Percentiles rank a stretch among this genome's conserved stretches.
Conservation (phyloP, 1,140 invertebrate genomes). For the roundworm (Caenorhabditis elegans) region DNA sequence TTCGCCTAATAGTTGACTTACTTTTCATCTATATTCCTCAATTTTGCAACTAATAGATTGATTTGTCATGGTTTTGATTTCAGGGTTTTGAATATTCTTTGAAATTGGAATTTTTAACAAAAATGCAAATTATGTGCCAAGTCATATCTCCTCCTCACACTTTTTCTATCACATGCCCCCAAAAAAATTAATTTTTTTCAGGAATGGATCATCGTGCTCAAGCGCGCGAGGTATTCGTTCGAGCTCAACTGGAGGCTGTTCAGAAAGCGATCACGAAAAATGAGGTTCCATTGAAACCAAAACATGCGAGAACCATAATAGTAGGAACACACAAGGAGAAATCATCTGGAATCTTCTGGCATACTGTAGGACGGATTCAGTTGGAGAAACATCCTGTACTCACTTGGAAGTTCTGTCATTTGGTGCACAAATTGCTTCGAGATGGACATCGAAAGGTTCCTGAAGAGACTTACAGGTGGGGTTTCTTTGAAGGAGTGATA, state of each 20-base stretch:
- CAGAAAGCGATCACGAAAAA: constrained; percentile 63
- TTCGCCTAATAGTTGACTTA: constrained; percentile 4
- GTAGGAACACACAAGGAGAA: constrained; percentile 64
- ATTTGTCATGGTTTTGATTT: too few species aligned
- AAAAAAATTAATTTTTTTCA: neutral
- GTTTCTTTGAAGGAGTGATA: neutral
- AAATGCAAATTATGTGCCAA: too few species aligned
- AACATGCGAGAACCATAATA: constrained; percentile 62
- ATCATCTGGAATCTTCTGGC: constrained; percentile 60
- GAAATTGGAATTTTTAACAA: too few species aligned
- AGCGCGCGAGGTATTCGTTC: neutral
- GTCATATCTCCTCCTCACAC: too few species aligned
- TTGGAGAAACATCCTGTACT: constrained; percentile 75
- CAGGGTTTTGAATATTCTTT: too few species aligned
- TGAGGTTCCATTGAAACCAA: constrained; percentile 65
- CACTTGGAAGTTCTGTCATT: constrained; percentile 97
- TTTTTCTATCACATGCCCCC: neutral
- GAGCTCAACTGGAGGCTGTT: constrained; percentile 57
- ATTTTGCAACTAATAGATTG: neutral
- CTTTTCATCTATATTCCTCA: neutral
- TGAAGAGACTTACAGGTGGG: constrained; percentile 40
- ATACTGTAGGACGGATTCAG: constrained; percentile 59
- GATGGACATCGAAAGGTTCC: constrained; percentile 85
- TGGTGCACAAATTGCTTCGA: constrained; percentile 88
- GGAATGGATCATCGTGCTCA: constrained; percentile 2